Percentiles rank a stretch among this genome's conserved stretches.
Evolutionary conservation across 2,888 invertebrate genomes (phyloP).

Genomic region (Philereme vetulata): DNA sequence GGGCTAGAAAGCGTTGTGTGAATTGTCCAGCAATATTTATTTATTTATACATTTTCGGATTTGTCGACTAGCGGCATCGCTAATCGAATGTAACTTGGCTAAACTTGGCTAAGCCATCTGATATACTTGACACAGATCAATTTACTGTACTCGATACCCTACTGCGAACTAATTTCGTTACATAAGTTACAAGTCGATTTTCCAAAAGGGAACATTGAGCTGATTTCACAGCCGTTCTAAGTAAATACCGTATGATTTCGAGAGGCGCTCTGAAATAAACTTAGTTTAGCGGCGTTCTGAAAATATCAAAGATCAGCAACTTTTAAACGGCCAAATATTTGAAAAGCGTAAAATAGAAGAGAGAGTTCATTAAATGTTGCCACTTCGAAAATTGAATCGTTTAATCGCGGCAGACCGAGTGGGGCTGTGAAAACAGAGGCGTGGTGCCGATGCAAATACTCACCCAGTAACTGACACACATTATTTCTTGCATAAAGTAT

Average conservation of each 20-base stretch:
- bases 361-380: constrained; percentile 64
- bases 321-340: constrained; percentile 47
- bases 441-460: constrained; percentile 5
- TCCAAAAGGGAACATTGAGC: constrained; percentile 1
- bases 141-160: too few species aligned
- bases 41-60: too few species aligned
- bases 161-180: too few species aligned
- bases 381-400: constrained; percentile 72
- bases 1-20: too few species aligned
- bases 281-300: constrained; percentile 19
- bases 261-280: constrained; percentile 15
- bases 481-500: constrained; percentile 14
- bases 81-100: too few species aligned
- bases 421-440: constrained; percentile 31
- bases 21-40: too few species aligned
- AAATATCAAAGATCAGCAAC: constrained; percentile 43
- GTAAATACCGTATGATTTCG: constrained; percentile 17
- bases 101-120: too few species aligned
- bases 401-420: constrained; percentile 60
- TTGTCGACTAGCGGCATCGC: too few species aligned
- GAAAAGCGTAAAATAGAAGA: constrained; percentile 54
- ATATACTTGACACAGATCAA: too few species aligned
- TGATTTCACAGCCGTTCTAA: constrained; percentile 5
- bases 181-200: too few species aligned
- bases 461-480: constrained; percentile 7